Base-by-base conservation (phyloP, 2,797 vertebrate species). In the Premnoplex brunnescens region DNA sequence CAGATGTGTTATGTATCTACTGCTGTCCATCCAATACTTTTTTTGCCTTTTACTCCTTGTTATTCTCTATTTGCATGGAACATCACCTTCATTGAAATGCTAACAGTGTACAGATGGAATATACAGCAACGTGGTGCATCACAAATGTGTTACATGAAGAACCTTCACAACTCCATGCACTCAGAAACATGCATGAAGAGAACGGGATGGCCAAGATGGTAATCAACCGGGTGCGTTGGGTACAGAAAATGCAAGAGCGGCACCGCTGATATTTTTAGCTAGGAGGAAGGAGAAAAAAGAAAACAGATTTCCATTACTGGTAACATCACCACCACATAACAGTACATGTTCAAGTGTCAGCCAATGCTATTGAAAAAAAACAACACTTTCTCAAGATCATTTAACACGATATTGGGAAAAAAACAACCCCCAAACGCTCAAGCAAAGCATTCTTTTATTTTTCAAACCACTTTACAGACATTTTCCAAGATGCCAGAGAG, bases 51-150 rank as follows among this genome's bases (percentile, higher is more conserved):
- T 89, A 93, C 54, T 48, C 90, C 86, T 95, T 71, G 41, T 91
- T 92, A 72, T 91, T 85, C 92, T 91, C 88, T 89, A 89, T 95
- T 96, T 96, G 93, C 95, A 80, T 83, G 95, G 94, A 97, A 96
- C 93, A 97, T 95, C 97, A 97, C 98, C 97, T 97, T 98, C 97
- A 96, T 91, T 95, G 89, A 98, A 95, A 97, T 98, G 98, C 98
- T 98, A 99, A 99, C 98, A 98, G 98, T 84, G 75, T 90, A 97
- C 89, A 87, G 97, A 97, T 97, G 97, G 97, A 95, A 97, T 92
- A 96, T 75, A 97, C 95, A 97, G 97, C 95, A 96, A 96, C 96
- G 94, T 85, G 97, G 97, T 80, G 97, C 84, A 94, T 97, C 96
- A 97, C 97, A 89, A 96, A 96, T 95, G 97, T 94, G 95, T 97